A percentile compares a stretch with the other conserved stretches of the same genome.
These are phyloP conservation scores for Prunella fulvescens DNA, from an alignment of 2,113 vertebrate species.

Conservation along the genomic window DNA sequence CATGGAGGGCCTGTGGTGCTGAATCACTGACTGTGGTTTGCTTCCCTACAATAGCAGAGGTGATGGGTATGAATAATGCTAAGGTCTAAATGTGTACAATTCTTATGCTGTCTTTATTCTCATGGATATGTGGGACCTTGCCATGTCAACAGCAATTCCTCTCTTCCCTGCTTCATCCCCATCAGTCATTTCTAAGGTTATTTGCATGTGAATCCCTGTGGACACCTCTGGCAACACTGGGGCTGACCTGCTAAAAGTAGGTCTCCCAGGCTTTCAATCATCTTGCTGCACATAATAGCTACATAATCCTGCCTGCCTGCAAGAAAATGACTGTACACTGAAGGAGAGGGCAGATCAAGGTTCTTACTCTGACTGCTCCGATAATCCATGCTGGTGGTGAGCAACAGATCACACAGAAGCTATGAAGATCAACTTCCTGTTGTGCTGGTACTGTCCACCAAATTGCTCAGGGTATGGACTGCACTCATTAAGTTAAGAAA, in stretches of 20 bases:
- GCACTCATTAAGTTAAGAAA: background rate
- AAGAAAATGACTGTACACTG: conserved; percentile 26
- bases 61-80: conserved; percentile 35
- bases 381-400: background rate
- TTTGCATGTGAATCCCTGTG: conserved; percentile 79
- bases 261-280: conserved; percentile 61
- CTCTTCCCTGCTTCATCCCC: background rate
- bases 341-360: conserved; percentile 44
- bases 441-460: background rate
- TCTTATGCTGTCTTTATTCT: conserved; percentile 10
- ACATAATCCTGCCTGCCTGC: conserved; percentile 55
- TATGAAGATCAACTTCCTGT: background rate
- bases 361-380: background rate
- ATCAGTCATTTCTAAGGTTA: conserved; percentile 39
- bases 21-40: conserved; percentile 14
- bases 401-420: background rate
- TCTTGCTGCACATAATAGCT: conserved; percentile 48
- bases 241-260: conserved; percentile 56
- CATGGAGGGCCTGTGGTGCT: background rate
- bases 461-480: background rate
- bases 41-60: background rate
- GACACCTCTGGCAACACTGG: conserved; percentile 47
- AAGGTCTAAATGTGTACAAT: background rate
- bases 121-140: conserved; percentile 51
- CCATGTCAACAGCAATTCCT: conserved; percentile 63